Conservation (phyloP, 2,797 vertebrate genomes). For the Chrysocyon brachyurus region DNA sequence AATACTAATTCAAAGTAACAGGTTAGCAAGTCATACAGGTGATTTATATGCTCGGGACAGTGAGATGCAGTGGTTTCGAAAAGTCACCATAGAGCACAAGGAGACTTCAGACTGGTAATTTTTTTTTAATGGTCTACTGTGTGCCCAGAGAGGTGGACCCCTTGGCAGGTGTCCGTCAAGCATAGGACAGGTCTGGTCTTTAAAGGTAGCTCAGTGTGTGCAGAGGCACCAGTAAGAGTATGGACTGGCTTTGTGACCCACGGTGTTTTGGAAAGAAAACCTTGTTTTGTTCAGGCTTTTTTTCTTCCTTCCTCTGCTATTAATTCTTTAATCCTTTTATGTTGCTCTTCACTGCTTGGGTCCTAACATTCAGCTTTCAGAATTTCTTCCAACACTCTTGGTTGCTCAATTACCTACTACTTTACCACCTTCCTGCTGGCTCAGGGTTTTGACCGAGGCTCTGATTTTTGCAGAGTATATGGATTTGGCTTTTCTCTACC, state of each 20-base stretch:
- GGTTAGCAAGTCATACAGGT: not conserved
- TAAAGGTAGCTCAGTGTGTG: not conserved
- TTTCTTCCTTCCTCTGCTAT: not conserved
- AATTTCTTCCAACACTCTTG: not conserved
- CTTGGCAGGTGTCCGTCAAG: not conserved
- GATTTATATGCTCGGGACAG: not conserved
- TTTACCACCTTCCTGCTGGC: not conserved
- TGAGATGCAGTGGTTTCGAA: not conserved
- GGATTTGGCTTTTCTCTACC: not conserved
- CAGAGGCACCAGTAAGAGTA: not conserved
- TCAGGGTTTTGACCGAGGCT: not conserved
- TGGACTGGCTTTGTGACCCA: not conserved
- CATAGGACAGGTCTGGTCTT: not conserved
- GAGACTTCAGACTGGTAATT: not conserved
- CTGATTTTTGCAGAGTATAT: not conserved
- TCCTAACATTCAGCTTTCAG: not conserved
- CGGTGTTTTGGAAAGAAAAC: not conserved
- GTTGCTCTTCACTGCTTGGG: not conserved
- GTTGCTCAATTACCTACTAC: not conserved
- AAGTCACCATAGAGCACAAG: not conserved
- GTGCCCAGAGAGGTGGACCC: not conserved
- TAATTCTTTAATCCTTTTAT: not conserved
- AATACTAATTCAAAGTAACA: not conserved
- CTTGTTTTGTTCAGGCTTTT: not conserved
- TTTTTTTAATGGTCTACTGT: not conserved